Evolutionary conservation across 1,140 invertebrate genomes (phyloP).

Genomic region (Acromyrmex echinatior): DNA sequence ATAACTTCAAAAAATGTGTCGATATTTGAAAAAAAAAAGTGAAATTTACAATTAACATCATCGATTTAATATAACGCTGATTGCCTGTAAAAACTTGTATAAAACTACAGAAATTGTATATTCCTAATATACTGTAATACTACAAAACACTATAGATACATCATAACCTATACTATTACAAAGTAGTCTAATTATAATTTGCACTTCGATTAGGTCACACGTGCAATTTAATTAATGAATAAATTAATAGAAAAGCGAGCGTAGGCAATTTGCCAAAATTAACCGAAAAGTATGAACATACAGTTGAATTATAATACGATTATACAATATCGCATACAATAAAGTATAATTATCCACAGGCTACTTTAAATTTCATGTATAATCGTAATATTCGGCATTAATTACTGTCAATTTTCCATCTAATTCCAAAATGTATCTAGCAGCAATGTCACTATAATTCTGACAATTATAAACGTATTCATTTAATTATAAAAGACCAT

Average conservation of each 20-base stretch:
- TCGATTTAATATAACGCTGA: background rate
- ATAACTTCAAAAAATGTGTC: background rate
- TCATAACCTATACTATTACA: slow-evolving; percentile 6
- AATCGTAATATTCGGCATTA: slow-evolving; percentile 42
- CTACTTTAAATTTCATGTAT: slow-evolving; percentile 51
- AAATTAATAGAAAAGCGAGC: slow-evolving; percentile 63
- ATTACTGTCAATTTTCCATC: slow-evolving; percentile 41
- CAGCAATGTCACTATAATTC: background rate
- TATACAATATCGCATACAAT: slow-evolving; percentile 36
- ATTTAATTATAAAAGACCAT: slow-evolving; percentile 43
- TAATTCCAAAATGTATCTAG: slow-evolving; percentile 22
- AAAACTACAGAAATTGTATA: background rate
- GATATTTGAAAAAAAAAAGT: background rate
- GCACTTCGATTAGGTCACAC: slow-evolving; percentile 42
- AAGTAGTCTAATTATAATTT: slow-evolving; percentile 49
- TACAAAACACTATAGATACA: slow-evolving; percentile 3
- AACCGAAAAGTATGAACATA: slow-evolving; percentile 50
- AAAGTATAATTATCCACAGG: slow-evolving; percentile 50
- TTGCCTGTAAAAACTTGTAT: background rate
- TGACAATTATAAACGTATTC: slow-evolving; percentile 36
- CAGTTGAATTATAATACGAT: slow-evolving; percentile 43
- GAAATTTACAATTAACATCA: background rate
- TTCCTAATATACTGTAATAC: background rate
- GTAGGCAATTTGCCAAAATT: slow-evolving; percentile 45
- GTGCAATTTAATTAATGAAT: slow-evolving; percentile 57